Evolutionary conservation across 2,888 invertebrate species (phyloP), one percentile per base, ranked within the genome.

Genomic region (Linnaemya tessellans): DNA sequence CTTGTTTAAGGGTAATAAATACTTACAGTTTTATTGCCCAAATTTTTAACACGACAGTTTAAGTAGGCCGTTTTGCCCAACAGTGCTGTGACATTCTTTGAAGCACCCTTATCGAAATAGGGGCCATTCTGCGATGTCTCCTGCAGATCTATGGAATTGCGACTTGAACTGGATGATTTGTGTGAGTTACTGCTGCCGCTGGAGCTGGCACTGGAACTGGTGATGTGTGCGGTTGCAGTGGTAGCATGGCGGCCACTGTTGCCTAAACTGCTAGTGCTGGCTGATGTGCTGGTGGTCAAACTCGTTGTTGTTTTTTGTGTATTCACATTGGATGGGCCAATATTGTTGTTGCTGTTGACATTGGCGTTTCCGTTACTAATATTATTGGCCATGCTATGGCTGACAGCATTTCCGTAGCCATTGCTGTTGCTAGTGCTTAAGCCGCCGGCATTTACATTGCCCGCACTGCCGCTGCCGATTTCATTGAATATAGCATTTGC

Each of bases 21-120:
- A 94, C 96, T 95, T 90, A 97, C 97, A 93, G 97, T 97, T 93
- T 97, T 96, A 94, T 98, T 97, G 88, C 97, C 97, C 92, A 97
- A 94, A 93, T 97, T 97, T 93, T 97, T 97, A 87, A 97, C 97
- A 86, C 97, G 95, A 93, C 98, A 98, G 92, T 96, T 97, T 88
- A 98, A 94, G 91, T 97, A 97, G 67, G 97, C 97, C 49, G 97
- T 97, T 93, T 97, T 97, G 88, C 97, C 97, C 80, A 97, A 94
- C 65, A 97, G 94, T 0, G 97, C 97, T 38, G 97, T 97, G 87
- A 95, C 94, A 92, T 96, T 96, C 92, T 95, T 96, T 64, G 96
- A 96, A 46, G 95, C 95, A 78, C 94, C 93, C 89, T 95, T 94
- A 92, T 97, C 96, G 91, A 97, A 96, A 91, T 95, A 95, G 18